Evolutionary conservation across 2,888 invertebrate genomes (phyloP).

Genomic region (Scaptomyza caliginosa): DNA sequence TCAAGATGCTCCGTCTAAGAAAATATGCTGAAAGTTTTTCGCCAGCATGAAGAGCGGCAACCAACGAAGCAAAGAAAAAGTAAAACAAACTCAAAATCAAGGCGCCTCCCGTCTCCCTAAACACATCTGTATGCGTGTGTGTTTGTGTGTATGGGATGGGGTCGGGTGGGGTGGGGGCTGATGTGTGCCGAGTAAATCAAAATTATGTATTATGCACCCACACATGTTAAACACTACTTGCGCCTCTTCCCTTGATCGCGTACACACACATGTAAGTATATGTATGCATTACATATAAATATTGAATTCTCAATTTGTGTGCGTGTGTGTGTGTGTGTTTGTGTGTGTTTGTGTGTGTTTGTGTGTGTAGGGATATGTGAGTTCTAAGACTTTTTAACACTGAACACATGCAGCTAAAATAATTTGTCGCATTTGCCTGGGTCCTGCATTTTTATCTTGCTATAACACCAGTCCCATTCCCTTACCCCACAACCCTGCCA

Average conservation of each 20-base stretch:
- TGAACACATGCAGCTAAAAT: conserved; percentile 67
- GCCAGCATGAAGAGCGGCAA: conserved; percentile 29
- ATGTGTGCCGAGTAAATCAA: conserved; percentile 51
- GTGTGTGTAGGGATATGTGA: conserved; percentile 2
- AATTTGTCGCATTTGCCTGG: conserved; percentile 69
- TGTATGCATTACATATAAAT: background rate
- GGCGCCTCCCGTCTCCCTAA: conserved; percentile 8
- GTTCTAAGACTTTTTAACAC: conserved; percentile 24
- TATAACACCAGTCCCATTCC: no score
- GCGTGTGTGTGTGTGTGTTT: background rate
- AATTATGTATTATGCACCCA: conserved; percentile 50
- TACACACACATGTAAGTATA: no score
- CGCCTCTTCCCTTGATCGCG: conserved; percentile 15
- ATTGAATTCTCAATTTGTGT: no score
- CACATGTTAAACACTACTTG: conserved; percentile 27
- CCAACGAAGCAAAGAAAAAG: conserved; percentile 31
- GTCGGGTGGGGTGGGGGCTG: background rate
- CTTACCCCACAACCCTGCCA: background rate
- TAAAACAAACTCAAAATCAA: conserved; percentile 51
- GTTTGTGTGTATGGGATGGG: background rate
- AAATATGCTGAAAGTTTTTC: conserved; percentile 70
- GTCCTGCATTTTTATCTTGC: no score
- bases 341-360: background rate
- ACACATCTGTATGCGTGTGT: background rate
- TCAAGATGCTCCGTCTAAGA: conserved; percentile 57